Evolutionary conservation across 2,113 vertebrate species (phyloP), one percentile per base, ranked within the genome.

Genomic region (Platichthys stellatus): DNA sequence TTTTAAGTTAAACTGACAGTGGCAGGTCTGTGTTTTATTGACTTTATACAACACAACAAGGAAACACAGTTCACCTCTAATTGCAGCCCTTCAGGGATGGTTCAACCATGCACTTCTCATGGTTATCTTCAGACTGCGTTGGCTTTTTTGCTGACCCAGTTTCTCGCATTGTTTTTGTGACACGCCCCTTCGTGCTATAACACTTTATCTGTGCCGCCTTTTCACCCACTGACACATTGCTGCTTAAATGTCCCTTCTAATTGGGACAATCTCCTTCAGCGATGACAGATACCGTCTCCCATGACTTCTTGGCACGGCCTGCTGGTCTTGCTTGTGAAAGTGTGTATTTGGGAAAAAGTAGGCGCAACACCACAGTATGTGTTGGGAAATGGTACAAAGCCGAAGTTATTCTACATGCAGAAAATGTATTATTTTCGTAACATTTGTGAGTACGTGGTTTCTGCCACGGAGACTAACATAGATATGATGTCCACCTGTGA

Each of bases 131-230:
- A 24, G 40, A 28, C 24, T 80, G 63, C 74, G 71, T 53, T 28
- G 24, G 24, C 72, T 70, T 59, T 59, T 70, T 72, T 70, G 69
- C 72, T 86, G 84, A 87, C 87, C 85, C 80, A 88, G 47, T 86
- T 92, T 83, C 63, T 78, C 7, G 56, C 14, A 57, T 82, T 82
- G 83, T 63, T 57, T 51, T 74, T 18, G 58, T 80, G 85, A 89
- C 82, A 84, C 66, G 14, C 88, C 75, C 67, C 76, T 79, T 45
- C 68, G 35, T 78, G 66, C 57, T 78, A 57, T 24, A 64, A 74
- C 73, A 68, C 65, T 73, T 74, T 69, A 28, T 24, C 38, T 61
- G 45, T 24, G 35, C 65, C 49, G 62, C 35, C 49, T 68, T 80
- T 73, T 67, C 45, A 74, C 68, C 54, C 76, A 72, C 18, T 72